Base-by-base conservation (phyloP, 2,113 vertebrate species). In the Barnardius zonarius region DNA sequence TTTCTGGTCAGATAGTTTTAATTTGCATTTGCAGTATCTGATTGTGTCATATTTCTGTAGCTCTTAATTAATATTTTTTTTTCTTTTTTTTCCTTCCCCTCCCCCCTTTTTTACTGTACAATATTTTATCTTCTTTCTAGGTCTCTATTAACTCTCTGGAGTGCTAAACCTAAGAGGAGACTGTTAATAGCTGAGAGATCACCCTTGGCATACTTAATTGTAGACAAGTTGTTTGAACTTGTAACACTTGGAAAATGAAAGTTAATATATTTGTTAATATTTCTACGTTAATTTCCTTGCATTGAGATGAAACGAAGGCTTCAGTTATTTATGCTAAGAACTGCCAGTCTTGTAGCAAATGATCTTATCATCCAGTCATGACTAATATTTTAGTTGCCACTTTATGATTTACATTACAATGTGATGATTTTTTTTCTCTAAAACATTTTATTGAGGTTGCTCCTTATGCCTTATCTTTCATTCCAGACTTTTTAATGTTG, bases 211-310 rank as follows among this genome's bases (percentile, higher is more conserved):
- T 76, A 61, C 27, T 68, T 79, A 78, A 68, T 76, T 85, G 88
- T 14, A 73, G 82, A 75, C 73, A 89, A 91, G 44, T 79, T 92
- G 74, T 91, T 90, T 96, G 90, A 93, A 95, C 87, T 95, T 86
- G 73, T 83, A 91, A 87, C 57, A 69, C 75, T 90, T 90, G 90
- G 72, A 92, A 93, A 86, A 91, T 79, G n/a, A 51, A 85, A 90
- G 66, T 73, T 75, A 88, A 93, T 83, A 5, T 75, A 69, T 93
- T 94, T 96, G 87, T 85, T 95, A 49, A 44, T 79, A 64, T 28
- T 83, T 33, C 19, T 67, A 24, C 20, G n/a, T 57, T 23, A 54
- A 9, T 54, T 83, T 88, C 48, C 37, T 83, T 37, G 5, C 43
- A 72, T 8, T 61, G 72, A 46, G 52, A 31, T 15, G 18, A 66